Conservation (phyloP, 2,888 invertebrate species). For the Polia nebulosa region DNA sequence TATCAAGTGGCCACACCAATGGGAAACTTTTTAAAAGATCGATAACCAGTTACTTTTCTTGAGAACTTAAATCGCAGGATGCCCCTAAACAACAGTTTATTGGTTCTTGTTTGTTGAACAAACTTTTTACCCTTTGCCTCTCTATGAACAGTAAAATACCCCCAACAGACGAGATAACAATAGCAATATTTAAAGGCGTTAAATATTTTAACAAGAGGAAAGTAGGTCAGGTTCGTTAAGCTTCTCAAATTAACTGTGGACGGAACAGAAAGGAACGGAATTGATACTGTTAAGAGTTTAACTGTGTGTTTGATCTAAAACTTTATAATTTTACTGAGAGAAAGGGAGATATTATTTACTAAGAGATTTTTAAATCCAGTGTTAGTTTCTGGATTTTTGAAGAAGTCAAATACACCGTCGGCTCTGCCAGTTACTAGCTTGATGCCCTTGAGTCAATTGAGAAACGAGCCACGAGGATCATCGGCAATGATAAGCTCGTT, state of each 20-base stretch:
- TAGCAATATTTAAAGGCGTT: constrained; percentile 18
- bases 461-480: no score
- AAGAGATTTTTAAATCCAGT: no score
- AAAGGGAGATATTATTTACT: no score
- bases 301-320: constrained; percentile 26
- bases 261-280: constrained; percentile 23
- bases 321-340: not conserved
- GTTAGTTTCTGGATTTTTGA: no score
- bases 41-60: no score
- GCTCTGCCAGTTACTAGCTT: no score
- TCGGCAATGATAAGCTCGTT: no score
- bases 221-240: constrained; percentile 44
- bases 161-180: not conserved
- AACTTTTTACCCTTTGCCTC: not conserved
- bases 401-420: no score
- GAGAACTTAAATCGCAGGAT: not conserved
- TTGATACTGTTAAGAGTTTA: constrained; percentile 44
- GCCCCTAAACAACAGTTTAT: not conserved
- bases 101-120: not conserved
- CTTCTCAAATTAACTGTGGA: constrained; percentile 32
- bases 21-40: not conserved
- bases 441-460: no score
- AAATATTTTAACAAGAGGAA: constrained; percentile 46
- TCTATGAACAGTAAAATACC: constrained; percentile 8
- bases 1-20: no score